Evolutionary conservation across 2,113 vertebrate genomes (phyloP).

Genomic region (Strix aluco): DNA sequence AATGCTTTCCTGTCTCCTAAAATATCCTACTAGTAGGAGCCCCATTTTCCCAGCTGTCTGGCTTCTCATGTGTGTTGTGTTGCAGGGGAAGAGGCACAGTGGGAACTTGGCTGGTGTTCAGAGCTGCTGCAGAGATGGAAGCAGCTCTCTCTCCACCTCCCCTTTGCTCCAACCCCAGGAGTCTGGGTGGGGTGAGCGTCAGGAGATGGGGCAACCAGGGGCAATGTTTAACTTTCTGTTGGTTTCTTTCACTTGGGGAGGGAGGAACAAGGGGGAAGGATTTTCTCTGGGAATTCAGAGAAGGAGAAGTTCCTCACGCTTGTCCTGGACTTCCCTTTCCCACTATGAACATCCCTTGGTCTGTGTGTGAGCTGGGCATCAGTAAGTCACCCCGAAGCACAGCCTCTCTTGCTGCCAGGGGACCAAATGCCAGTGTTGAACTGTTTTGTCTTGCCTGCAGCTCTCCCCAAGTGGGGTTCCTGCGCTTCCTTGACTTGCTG

Average conservation of each 20-base stretch:
- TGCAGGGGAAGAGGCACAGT: neutral
- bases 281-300: neutral
- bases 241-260: neutral
- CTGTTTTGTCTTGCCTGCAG: conserved; percentile 62
- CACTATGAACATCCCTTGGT: neutral
- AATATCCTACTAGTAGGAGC: neutral
- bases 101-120: neutral
- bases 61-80: accelerated
- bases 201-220: accelerated
- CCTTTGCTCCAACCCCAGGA: neutral
- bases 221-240: neutral
- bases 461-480: conserved; percentile 92
- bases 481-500: conserved; percentile 90
- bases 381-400: neutral
- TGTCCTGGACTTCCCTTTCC: neutral
- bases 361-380: neutral
- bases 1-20: neutral
- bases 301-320: neutral
- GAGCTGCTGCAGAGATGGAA: neutral
- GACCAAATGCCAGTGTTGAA: neutral
- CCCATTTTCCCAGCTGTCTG: neutral
- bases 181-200: neutral
- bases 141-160: neutral
- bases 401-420: neutral
- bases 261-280: neutral